Conservation (phyloP, 2,888 invertebrate genomes). For the Tipula helvola region DNA sequence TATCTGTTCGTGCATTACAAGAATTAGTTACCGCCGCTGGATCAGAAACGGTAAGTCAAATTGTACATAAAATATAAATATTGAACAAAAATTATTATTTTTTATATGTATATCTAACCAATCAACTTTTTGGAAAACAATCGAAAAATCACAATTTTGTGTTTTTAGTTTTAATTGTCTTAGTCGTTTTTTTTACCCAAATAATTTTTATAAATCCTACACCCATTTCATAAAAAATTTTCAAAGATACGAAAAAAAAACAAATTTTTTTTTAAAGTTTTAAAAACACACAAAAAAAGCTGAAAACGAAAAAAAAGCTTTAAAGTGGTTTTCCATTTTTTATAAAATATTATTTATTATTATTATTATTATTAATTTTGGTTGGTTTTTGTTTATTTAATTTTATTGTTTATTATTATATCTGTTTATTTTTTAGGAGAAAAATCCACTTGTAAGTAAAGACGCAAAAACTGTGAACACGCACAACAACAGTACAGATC, state of each 20-base stretch:
- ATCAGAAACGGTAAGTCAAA: conserved; percentile 71
- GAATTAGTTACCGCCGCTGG: conserved; percentile 96
- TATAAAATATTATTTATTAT: neutral
- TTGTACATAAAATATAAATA: neutral
- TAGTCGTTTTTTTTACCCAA: neutral
- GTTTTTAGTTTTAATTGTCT: neutral
- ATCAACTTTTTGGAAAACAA: neutral
- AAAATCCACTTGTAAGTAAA: conserved; percentile 53
- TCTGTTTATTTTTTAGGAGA: conserved; percentile 39
- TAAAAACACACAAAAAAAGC: neutral
- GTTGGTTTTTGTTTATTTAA: neutral
- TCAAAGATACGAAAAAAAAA: neutral
- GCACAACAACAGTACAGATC: neutral
- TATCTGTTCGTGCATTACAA: conserved; percentile 96
- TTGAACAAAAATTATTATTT: neutral
- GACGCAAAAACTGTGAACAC: neutral
- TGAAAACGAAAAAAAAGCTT: neutral
- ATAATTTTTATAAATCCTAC: neutral
- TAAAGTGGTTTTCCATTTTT: neutral
- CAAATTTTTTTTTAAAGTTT: neutral
- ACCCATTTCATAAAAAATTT: neutral
- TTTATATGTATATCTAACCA: neutral
- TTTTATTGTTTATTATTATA: neutral
- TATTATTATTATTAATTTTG: neutral
- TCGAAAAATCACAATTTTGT: neutral